Conservation (phyloP, 2,888 invertebrate species). For the Rhagophthalmus giganteus region DNA sequence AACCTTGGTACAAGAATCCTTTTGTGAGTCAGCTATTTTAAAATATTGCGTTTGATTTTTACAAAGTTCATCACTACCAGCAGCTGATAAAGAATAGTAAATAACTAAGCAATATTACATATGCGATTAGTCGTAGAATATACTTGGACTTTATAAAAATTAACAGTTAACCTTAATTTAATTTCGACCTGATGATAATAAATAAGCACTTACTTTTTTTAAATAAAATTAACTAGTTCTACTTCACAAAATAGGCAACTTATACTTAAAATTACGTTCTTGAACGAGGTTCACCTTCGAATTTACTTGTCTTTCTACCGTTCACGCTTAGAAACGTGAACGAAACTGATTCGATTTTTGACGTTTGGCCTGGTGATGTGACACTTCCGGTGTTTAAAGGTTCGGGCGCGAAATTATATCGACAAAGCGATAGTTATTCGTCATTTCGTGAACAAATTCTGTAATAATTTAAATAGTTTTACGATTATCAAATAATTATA, state of each 20-base stretch:
- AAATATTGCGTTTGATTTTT: slow-evolving; percentile 1
- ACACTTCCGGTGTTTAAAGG: slow-evolving; percentile 38
- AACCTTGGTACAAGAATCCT: slow-evolving; percentile 34
- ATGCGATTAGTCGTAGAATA: neutral
- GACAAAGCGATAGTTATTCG: no score
- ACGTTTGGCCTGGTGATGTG: slow-evolving; percentile 46
- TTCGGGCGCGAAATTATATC: slow-evolving; percentile 1
- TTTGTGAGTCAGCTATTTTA: slow-evolving; percentile 38
- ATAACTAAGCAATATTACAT: neutral
- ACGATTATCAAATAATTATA: no score
- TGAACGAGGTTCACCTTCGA: no score
- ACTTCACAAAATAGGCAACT: neutral
- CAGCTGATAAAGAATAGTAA: neutral
- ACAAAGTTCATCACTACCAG: neutral
- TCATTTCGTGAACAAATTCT: no score
- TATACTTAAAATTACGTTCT: no score
- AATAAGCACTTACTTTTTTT: neutral
- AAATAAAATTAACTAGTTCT: neutral
- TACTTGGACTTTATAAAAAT: neutral
- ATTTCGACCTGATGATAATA: neutral
- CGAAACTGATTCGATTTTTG: slow-evolving; percentile 33
- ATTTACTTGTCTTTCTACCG: slow-evolving; percentile 9
- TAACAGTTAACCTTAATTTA: slow-evolving; percentile 5
- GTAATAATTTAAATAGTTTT: no score
- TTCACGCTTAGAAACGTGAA: slow-evolving; percentile 7